Percentiles rank a stretch among this genome's conserved stretches.
Evolutionary conservation across 2,113 vertebrate species (phyloP).

Genomic region (Oryzias woworae): DNA sequence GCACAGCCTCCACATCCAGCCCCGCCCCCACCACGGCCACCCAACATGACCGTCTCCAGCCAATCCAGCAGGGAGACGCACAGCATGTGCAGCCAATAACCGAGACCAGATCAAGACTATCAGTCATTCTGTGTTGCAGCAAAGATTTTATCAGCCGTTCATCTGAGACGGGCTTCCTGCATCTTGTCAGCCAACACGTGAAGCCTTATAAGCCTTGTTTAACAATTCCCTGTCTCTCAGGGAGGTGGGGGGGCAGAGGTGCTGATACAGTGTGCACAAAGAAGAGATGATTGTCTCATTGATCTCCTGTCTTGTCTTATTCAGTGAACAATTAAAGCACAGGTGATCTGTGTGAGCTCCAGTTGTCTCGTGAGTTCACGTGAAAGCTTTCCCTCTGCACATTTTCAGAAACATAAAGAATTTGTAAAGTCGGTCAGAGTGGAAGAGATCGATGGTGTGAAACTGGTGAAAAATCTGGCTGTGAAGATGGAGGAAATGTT

Average conservation of each 20-base stretch:
- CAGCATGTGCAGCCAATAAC: slow-evolving; percentile 62
- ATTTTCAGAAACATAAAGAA: slow-evolving; percentile 93
- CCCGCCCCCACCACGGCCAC: slow-evolving; percentile 29
- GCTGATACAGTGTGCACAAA: slow-evolving; percentile 15
- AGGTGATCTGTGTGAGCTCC: background rate
- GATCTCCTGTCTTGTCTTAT: background rate
- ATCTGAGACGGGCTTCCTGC: slow-evolving; percentile 45
- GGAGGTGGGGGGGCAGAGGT: slow-evolving; percentile 1
- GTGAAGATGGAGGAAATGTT: slow-evolving; percentile 98
- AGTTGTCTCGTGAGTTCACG: background rate
- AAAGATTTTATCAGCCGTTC: slow-evolving; percentile 54
- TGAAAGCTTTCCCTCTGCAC: slow-evolving; percentile 1
- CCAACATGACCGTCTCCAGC: slow-evolving; percentile 48
- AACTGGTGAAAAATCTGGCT: slow-evolving; percentile 92
- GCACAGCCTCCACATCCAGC: slow-evolving; percentile 59
- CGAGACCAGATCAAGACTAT: slow-evolving; percentile 59
- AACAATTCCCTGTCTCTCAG: slow-evolving; percentile 35
- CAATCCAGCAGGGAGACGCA: slow-evolving; percentile 52
- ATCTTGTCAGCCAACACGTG: slow-evolving; percentile 50
- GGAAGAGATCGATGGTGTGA: slow-evolving; percentile 95
- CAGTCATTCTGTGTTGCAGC: slow-evolving; percentile 58
- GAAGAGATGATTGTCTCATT: slow-evolving; percentile 9
- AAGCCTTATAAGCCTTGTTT: slow-evolving; percentile 50
- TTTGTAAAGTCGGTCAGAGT: slow-evolving; percentile 90
- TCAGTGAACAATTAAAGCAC: slow-evolving; percentile 1